Base-by-base conservation (phyloP, 2,888 invertebrate genomes). In the Candidula unifasciata region DNA sequence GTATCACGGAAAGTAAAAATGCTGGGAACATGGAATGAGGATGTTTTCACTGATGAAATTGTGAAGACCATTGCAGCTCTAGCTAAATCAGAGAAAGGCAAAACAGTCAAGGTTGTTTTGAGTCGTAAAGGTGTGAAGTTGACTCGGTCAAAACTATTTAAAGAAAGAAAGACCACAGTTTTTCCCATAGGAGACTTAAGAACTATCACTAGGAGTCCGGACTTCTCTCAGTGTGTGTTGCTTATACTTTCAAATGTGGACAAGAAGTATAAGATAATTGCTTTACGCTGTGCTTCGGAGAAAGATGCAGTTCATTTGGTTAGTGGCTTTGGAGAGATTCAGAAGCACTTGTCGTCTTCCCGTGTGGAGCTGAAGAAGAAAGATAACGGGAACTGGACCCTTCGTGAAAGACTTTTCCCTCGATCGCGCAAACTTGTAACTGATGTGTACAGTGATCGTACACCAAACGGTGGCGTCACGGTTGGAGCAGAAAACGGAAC, bases 341-440 rank as follows among this genome's bases (percentile, higher is more conserved):
- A 74, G 52, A 64, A 18, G n/a, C 74, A 76, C 3, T 33, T 18
- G n/a, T 24, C 78, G 18, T 21, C 76, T 13, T 85, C 85, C 30
- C 85, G 87, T 76, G 86, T 88, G 8, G 88, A 87, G 64, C 79
- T 88, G 24, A 86, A 80, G 44, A 85, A 87, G 30, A 80, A 86
- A 18, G 89, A 89, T 0, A 89, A 89, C 74, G 89, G 89, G 33
- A 91, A 91, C 86, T 91, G 91, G 91, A 91, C 90, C 3, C 85
- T 91, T 27, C 87, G 87, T 21, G 85, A 84, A 33, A 74, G 84
- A 54, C 82, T 57, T 44, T 77, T 68, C 3, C 86, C 78, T 68
- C 76, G 79, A 69, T 79, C 84, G 74, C 71, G 68, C 78, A 68
- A 76, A 24, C 84, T 73, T 33, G 52, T 86, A 44, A 44, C 52